A percentile compares a stretch with the other conserved stretches of the same genome.
Conservation (phyloP, 1,140 invertebrate genomes). For the Archivesica marissinica region DNA sequence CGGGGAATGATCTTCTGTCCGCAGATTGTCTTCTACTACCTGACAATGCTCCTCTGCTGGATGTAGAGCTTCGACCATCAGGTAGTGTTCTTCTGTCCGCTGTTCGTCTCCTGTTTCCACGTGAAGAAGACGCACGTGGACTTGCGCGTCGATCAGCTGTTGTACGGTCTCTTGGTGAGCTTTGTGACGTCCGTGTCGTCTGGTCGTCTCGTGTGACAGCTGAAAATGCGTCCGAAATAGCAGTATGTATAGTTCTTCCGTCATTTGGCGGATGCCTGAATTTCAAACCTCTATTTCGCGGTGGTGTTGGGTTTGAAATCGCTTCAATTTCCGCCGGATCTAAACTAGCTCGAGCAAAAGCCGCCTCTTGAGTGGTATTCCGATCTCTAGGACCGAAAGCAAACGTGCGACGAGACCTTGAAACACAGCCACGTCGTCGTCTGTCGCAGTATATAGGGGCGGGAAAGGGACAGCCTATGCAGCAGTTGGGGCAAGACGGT, state of each 20-base stretch:
- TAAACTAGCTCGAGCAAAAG: conserved; percentile 15
- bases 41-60: neutral
- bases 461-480: conserved; percentile 12
- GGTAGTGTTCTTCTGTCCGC: neutral
- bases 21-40: neutral
- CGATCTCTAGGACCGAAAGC: neutral
- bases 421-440: conserved; percentile 1
- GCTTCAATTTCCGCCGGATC: conserved; percentile 16
- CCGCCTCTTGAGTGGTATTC: neutral
- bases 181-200: neutral
- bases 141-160: neutral
- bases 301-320: neutral
- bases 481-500: conserved; percentile 51
- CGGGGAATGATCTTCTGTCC: neutral
- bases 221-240: conserved; percentile 29
- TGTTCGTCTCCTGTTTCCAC: neutral
- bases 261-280: conserved; percentile 32
- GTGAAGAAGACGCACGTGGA: too few species aligned
- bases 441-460: conserved; percentile 37
- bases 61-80: neutral
- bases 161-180: neutral
- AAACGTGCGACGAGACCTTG: conserved; percentile 32
- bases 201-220: neutral
- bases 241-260: conserved; percentile 35
- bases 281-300: conserved; percentile 28